These are phyloP conservation scores for Calephelis perditalis DNA, from an alignment of 2,888 invertebrate genomes.

Conservation along the genomic window DNA sequence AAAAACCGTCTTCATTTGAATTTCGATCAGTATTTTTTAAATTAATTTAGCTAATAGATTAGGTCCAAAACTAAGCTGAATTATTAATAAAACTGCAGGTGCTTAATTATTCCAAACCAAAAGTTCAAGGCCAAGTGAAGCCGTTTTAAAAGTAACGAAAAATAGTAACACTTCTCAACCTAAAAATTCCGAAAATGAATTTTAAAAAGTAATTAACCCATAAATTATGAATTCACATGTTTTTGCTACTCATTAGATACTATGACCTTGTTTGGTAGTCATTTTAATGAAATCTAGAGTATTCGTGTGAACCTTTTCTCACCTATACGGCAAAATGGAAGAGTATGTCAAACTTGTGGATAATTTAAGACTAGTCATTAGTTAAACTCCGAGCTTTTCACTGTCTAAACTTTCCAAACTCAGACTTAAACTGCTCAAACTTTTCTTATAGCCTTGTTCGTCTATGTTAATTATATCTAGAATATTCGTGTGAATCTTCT, in stretches of 20 bases:
- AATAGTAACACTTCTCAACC: not conserved
- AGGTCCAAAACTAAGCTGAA: not conserved
- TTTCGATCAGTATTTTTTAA: not conserved
- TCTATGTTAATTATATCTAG: conserved; percentile 2
- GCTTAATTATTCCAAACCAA: not conserved
- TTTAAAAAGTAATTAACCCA: not conserved
- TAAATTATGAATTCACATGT: conserved; percentile 2
- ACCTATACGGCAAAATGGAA: too few species aligned
- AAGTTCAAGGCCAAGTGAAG: not conserved
- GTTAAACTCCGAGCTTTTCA: too few species aligned
- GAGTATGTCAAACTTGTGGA: too few species aligned
- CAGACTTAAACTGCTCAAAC: too few species aligned
- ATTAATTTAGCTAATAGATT: not conserved
- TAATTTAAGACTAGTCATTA: too few species aligned
- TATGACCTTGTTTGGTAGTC: conserved; percentile 1
- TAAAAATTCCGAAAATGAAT: not conserved
- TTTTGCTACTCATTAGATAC: not conserved
- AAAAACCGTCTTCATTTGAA: too few species aligned
- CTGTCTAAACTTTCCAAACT: too few species aligned
- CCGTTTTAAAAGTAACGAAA: not conserved
- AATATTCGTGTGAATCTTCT: not conserved
- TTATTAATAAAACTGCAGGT: not conserved
- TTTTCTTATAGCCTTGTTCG: too few species aligned
- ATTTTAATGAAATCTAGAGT: not conserved
- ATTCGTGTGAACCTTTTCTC: not conserved